These are phyloP conservation scores for Ceratina calcarata DNA, from an alignment of 1,140 invertebrate species.

Conservation along the genomic window DNA sequence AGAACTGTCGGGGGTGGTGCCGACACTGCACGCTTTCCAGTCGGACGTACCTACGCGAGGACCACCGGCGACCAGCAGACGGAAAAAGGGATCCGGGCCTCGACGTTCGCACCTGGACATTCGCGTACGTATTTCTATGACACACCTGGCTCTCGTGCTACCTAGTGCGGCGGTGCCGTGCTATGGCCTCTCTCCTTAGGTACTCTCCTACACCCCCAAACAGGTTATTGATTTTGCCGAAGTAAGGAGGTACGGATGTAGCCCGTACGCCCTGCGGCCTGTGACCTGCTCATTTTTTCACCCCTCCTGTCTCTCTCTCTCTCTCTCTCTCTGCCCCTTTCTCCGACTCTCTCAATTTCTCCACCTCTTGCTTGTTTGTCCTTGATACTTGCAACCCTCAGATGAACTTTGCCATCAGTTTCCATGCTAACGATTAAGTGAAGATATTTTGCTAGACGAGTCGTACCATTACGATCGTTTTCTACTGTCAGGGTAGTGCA, in stretches of 20 bases:
- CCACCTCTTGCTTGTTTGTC: constrained; percentile 16
- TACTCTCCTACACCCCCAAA: constrained; percentile 75
- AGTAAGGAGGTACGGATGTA: constrained; percentile 74
- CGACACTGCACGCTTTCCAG: not conserved
- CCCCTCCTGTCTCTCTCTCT: constrained; percentile 14
- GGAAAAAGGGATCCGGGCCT: not conserved
- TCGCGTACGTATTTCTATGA: constrained; percentile 53
- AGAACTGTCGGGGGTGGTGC: constrained; percentile 29
- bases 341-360: not conserved
- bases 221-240: constrained; percentile 78
- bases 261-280: constrained; percentile 72
- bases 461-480: not conserved
- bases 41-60: not conserved
- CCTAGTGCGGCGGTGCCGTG: constrained; percentile 63
- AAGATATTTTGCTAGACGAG: not conserved
- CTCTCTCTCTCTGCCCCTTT: constrained; percentile 13
- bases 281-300: constrained; percentile 62
- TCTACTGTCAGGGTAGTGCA: not conserved
- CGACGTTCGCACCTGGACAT: constrained; percentile 49
- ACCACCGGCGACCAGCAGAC: not conserved
- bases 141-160: constrained; percentile 41
- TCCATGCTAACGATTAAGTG: not conserved
- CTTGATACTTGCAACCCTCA: constrained; percentile 27
- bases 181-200: constrained; percentile 71
- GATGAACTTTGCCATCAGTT: constrained; percentile 23